Evolutionary conservation across 2,888 invertebrate genomes (phyloP).

Genomic region (Stenichneumon culpator): DNA sequence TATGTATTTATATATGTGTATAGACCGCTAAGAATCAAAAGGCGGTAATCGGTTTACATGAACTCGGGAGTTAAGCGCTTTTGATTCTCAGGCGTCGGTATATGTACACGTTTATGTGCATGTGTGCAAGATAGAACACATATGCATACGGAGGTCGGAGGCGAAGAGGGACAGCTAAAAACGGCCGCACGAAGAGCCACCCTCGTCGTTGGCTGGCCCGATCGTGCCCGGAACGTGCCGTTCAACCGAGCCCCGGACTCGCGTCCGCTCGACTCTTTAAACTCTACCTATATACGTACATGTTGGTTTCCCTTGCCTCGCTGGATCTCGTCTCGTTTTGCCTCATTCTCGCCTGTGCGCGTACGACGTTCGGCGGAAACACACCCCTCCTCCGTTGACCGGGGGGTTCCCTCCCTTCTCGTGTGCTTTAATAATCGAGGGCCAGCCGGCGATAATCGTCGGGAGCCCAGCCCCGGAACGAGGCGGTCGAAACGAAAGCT

Average conservation of each 20-base stretch:
- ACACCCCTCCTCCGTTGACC: conserved; percentile 12
- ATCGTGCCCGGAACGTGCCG: conserved; percentile 68
- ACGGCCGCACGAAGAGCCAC: conserved; percentile 66
- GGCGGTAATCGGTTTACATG: neutral
- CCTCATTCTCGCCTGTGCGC: conserved; percentile 7
- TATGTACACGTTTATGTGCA: neutral
- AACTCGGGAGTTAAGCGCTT: neutral
- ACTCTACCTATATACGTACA: conserved; percentile 30
- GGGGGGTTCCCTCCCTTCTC: conserved; percentile 48
- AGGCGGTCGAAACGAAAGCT: conserved; percentile 52
- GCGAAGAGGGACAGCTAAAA: conserved; percentile 51
- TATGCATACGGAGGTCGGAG: conserved; percentile 26
- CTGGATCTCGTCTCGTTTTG: conserved; percentile 7
- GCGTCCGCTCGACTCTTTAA: conserved; percentile 50
- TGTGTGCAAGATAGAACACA: neutral
- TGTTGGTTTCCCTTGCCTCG: conserved; percentile 2
- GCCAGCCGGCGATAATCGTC: conserved; percentile 81
- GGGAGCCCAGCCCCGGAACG: conserved; percentile 80
- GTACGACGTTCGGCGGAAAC: conserved; percentile 6
- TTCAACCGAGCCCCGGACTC: conserved; percentile 55
- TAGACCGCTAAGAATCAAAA: neutral
- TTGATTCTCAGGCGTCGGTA: neutral
- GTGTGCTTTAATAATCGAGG: conserved; percentile 81
- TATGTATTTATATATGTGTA: neutral
- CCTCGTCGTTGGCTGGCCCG: conserved; percentile 65